Percentiles rank a stretch among this genome's conserved stretches.
phyloP scores from a whole-genome alignment of 2,888 invertebrate genomes.

The Omphaloscelis lunosa region DNA sequence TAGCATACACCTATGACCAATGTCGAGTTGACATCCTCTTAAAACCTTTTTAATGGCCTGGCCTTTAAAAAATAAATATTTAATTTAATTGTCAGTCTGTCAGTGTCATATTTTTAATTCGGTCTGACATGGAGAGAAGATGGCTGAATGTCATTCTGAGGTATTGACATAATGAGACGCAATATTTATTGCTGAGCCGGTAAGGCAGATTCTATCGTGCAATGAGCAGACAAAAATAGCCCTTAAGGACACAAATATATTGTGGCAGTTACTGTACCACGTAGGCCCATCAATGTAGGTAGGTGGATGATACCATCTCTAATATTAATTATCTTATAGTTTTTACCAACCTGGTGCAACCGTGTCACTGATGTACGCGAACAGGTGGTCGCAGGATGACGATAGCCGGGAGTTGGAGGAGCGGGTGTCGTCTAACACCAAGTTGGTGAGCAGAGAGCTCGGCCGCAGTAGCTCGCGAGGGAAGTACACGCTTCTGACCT shows the following conservation, averaged over 20 bases:
- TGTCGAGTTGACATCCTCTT: background rate
- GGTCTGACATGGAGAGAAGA: too few species aligned
- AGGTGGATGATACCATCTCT: background rate
- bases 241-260: background rate
- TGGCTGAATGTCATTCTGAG: background rate
- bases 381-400: conserved; percentile 93
- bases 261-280: background rate
- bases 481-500: conserved; percentile 93
- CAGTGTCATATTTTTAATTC: too few species aligned
- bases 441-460: conserved; percentile 94
- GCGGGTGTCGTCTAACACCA: conserved; percentile 94
- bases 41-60: background rate
- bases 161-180: background rate
- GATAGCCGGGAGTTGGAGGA: conserved; percentile 88
- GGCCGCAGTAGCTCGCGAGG: conserved; percentile 94
- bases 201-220: background rate
- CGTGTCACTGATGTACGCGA: conserved; percentile 95
- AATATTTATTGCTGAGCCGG: background rate
- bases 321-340: background rate
- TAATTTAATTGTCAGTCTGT: background rate
- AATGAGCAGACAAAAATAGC: background rate
- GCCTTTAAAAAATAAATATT: background rate
- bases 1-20: background rate
- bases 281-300: background rate
- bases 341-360: conserved; percentile 93